Evolutionary conservation across 2,113 vertebrate genomes (phyloP).

Genomic region (Corythornis vintsioides): DNA sequence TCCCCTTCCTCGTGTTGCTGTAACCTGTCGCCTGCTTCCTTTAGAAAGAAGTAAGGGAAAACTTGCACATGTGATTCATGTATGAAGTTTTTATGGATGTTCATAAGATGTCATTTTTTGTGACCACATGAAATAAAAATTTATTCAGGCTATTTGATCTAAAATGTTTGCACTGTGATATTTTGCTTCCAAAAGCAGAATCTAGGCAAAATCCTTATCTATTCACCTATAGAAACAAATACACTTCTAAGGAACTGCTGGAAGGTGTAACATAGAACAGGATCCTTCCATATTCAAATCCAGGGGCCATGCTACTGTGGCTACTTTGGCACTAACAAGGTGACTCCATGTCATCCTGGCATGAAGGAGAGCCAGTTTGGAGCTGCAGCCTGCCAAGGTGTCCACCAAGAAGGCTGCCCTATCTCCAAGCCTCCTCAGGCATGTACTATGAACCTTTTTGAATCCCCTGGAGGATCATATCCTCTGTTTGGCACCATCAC

Average conservation of each 20-base stretch:
- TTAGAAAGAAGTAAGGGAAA: neutral
- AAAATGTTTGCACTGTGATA: neutral
- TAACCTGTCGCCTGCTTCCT: neutral
- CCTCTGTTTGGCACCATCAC: neutral
- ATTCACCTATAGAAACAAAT: neutral
- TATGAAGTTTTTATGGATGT: neutral
- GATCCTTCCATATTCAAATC: neutral
- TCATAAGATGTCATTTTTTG: neutral
- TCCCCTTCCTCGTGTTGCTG: accelerated
- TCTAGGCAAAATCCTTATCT: neutral
- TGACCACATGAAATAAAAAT: neutral
- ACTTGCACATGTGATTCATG: neutral
- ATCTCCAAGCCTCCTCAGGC: accelerated
- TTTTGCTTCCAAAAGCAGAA: neutral
- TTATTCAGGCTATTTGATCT: neutral
- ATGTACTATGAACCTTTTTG: accelerated
- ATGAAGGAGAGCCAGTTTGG: neutral
- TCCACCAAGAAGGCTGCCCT: neutral
- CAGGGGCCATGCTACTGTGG: neutral
- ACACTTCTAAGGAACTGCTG: neutral
- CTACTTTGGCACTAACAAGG: accelerated
- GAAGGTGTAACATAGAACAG: neutral
- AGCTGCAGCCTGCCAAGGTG: neutral
- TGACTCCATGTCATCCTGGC: neutral
- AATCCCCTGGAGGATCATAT: neutral